A percentile compares a stretch with the other conserved stretches of the same genome.
These are phyloP conservation scores for Ophion ellenae DNA, from an alignment of 2,888 invertebrate species.

Conservation along the genomic window DNA sequence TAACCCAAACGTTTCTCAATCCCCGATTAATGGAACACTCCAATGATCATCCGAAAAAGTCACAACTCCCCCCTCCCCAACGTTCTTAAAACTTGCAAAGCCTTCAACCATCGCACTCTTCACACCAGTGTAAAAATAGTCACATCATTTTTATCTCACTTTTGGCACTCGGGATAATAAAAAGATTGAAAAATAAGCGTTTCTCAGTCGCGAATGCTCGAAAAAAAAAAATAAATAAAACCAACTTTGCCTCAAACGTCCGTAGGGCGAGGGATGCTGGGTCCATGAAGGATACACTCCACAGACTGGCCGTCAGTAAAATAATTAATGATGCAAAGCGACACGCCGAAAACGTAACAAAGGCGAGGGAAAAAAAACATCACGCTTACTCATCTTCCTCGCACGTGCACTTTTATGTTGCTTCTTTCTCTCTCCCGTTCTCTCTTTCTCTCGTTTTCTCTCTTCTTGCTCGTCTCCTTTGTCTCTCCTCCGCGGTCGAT, in stretches of 20 bases:
- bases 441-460: neutral
- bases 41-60: too few species aligned
- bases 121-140: neutral
- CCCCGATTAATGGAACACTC: too few species aligned
- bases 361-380: neutral
- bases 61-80: neutral
- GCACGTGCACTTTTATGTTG: constrained; percentile 3
- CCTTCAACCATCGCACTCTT: neutral
- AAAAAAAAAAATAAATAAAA: too few species aligned
- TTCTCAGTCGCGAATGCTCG: neutral
- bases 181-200: neutral
- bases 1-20: neutral
- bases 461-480: neutral
- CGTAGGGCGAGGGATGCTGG: neutral
- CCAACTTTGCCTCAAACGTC: neutral
- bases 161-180: neutral
- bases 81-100: neutral
- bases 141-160: neutral
- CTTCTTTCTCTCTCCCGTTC: neutral
- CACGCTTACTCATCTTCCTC: constrained; percentile 27
- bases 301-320: neutral
- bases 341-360: neutral
- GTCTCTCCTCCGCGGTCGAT: constrained; percentile 1
- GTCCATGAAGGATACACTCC: neutral
- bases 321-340: neutral